Percentiles rank a stretch among this genome's conserved stretches.
Conservation (phyloP, 2,797 vertebrate genomes). For the Chanos chanos region DNA sequence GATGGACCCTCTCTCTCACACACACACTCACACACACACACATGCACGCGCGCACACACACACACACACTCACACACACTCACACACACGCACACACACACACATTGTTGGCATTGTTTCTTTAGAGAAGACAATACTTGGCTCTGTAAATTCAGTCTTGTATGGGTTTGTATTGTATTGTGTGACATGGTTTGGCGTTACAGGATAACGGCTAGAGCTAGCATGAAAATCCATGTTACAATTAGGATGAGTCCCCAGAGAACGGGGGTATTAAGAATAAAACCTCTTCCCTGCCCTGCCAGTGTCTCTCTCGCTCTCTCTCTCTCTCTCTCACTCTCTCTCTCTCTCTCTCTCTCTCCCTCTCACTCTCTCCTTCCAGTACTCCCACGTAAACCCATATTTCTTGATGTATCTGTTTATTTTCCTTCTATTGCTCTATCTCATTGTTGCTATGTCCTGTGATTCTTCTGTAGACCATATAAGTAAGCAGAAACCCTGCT, state of each 20-base stretch:
- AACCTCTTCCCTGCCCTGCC: neutral
- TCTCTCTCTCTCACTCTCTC: neutral
- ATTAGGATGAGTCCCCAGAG: conserved; percentile 41
- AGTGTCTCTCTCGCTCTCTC: neutral
- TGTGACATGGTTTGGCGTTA: conserved; percentile 45
- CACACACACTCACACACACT: conserved; percentile 16
- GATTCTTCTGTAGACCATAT: conserved; percentile 19
- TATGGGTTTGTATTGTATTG: conserved; percentile 41
- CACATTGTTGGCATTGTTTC: conserved; percentile 4
- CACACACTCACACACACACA: neutral
- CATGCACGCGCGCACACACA: conserved; percentile 5
- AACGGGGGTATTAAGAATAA: neutral
- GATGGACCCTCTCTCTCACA: conserved; percentile 28
- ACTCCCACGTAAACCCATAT: neutral
- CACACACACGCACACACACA: conserved; percentile 28
- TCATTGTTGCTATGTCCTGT: conserved; percentile 15
- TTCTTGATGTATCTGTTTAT: neutral
- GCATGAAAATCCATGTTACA: conserved; percentile 43
- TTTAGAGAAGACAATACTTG: conserved; percentile 33
- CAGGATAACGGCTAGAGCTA: conserved; percentile 40
- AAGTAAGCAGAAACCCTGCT: conserved; percentile 9
- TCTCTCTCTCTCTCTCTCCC: neutral
- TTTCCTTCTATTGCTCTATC: conserved; percentile 15
- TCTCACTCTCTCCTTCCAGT: neutral
- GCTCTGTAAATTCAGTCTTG: conserved; percentile 45